Evolutionary conservation across 2,797 vertebrate species (phyloP).

Genomic region (Pantherophis vulpinus): DNA sequence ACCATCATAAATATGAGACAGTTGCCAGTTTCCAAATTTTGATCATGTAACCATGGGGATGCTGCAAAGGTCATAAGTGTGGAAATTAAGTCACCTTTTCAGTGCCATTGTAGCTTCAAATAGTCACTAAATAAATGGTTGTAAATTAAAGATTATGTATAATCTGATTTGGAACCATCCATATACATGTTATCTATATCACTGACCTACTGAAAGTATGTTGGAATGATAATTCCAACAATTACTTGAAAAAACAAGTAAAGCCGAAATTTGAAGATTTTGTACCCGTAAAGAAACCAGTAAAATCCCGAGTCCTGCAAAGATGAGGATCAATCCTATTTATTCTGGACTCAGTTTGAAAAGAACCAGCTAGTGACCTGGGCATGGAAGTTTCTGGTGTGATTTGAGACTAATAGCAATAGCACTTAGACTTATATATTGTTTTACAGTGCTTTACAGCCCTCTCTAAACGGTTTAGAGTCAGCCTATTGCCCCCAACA

Average conservation of each 20-base stretch:
- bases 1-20: neutral
- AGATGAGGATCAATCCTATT: neutral
- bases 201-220: neutral
- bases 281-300: constrained; percentile 51
- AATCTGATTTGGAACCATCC: neutral
- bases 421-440: no score
- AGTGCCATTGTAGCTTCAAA: neutral
- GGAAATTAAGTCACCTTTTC: neutral
- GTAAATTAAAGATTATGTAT: neutral
- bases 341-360: neutral
- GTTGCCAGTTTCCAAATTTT: neutral
- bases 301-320: constrained; percentile 14
- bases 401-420: no score
- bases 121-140: neutral
- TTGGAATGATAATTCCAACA: neutral
- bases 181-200: neutral
- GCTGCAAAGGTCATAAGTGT: neutral
- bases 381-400: neutral
- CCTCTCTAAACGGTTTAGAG: no score
- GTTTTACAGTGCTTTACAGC: no score
- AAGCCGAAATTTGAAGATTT: constrained; percentile 19
- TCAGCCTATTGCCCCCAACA: no score
- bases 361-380: neutral
- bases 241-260: neutral
- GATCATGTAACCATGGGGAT: neutral